phyloP scores from a whole-genome alignment of 2,797 vertebrate species.

The Hafferia zeledoni region DNA sequence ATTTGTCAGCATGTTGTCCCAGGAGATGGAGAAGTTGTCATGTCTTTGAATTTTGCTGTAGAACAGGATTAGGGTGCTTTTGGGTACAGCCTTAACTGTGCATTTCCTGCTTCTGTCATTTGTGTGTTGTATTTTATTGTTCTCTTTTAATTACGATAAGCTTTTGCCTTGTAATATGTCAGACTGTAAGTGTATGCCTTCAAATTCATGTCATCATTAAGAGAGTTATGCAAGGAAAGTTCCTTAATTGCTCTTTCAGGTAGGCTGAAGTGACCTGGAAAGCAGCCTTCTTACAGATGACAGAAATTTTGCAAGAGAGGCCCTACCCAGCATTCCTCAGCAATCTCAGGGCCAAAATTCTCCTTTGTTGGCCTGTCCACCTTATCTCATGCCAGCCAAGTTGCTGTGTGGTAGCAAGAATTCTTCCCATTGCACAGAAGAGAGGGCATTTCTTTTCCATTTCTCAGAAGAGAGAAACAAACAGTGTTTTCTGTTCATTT shows the following conservation, averaged over 20 bases:
- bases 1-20: not conserved
- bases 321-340: not conserved
- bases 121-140: not conserved
- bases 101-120: not conserved
- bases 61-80: not conserved
- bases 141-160: not conserved
- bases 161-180: not conserved
- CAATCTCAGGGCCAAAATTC: not conserved
- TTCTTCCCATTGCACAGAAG: not conserved
- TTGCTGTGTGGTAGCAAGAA: not conserved
- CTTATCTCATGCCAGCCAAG: not conserved
- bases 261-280: not conserved
- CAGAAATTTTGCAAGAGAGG: not conserved
- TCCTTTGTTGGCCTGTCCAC: not conserved
- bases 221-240: not conserved
- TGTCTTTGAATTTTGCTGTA: not conserved
- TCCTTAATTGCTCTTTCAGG: not conserved
- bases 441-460: not conserved
- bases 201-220: not conserved
- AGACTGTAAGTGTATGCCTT: not conserved
- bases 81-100: not conserved
- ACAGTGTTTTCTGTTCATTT: not conserved
- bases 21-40: not conserved
- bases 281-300: not conserved
- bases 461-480: not conserved